These are phyloP conservation scores for Thymallus thymallus DNA, from an alignment of 2,113 vertebrate genomes.

Conservation along the genomic window DNA sequence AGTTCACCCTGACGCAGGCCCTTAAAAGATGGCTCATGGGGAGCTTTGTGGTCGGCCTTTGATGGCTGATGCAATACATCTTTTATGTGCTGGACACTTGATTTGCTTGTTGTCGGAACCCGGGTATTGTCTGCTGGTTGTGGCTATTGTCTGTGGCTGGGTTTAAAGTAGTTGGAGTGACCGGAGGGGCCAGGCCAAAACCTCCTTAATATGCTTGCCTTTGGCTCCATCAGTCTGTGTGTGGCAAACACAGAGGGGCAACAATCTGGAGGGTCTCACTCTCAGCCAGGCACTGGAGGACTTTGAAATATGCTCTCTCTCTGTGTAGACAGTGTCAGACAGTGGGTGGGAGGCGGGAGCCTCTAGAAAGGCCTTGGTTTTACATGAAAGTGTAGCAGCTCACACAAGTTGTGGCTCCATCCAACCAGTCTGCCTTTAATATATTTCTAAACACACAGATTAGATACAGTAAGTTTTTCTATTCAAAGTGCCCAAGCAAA, in stretches of 20 bases:
- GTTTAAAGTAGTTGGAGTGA: constrained; percentile 63
- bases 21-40: constrained; percentile 40
- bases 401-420: not conserved
- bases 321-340: constrained; percentile 14
- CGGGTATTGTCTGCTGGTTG: constrained; percentile 56
- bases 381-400: constrained; percentile 13
- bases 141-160: constrained; percentile 56
- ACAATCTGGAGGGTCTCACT: constrained; percentile 46
- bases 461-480: constrained; percentile 1
- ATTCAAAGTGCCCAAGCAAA: not conserved
- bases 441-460: not conserved
- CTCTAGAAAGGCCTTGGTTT: constrained; percentile 33
- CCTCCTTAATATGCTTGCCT: constrained; percentile 63
- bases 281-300: constrained; percentile 32
- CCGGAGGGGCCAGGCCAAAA: constrained; percentile 54
- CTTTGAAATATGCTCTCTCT: constrained; percentile 46
- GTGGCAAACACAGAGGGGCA: constrained; percentile 59
- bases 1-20: constrained; percentile 50
- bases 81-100: constrained; percentile 60
- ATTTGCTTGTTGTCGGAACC: constrained; percentile 70
- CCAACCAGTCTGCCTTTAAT: constrained; percentile 8
- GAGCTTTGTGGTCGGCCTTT: constrained; percentile 67
- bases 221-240: constrained; percentile 61
- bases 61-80: constrained; percentile 66
- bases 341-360: not conserved